Conservation (phyloP, 2,797 vertebrate species). For the Sebastes paucispinis region DNA sequence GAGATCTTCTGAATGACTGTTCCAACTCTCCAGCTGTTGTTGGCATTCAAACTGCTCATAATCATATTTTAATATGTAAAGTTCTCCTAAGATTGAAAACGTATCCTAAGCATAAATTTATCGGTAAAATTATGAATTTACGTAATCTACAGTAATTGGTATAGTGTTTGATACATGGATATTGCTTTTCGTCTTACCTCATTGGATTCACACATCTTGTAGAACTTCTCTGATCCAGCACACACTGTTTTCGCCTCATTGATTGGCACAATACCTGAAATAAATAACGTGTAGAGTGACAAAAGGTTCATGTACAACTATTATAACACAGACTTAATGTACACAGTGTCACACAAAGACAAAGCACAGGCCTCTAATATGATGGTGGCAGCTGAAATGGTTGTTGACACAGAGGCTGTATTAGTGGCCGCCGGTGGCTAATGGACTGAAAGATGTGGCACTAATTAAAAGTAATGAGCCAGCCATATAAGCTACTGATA, state of each 20-base stretch:
- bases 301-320: neutral
- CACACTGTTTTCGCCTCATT: constrained; percentile 93
- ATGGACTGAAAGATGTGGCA: constrained; percentile 35
- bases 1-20: neutral
- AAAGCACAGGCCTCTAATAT: neutral
- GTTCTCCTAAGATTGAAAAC: neutral
- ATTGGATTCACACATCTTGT: constrained; percentile 94
- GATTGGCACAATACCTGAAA: constrained; percentile 92
- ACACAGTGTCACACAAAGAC: neutral
- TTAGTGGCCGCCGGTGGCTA: constrained; percentile 27
- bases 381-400: constrained; percentile 4
- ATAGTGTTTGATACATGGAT: neutral
- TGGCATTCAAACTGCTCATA: neutral
- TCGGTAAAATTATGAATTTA: neutral
- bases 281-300: neutral
- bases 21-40: neutral
- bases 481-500: neutral
- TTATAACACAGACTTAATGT: neutral
- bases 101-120: neutral
- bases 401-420: constrained; percentile 30
- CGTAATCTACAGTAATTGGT: neutral
- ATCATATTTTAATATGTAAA: neutral
- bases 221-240: constrained; percentile 91
- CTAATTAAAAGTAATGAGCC: constrained; percentile 50
- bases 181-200: constrained; percentile 82